Conservation (phyloP, 2,888 invertebrate genomes). For the Ceramica pisi region DNA sequence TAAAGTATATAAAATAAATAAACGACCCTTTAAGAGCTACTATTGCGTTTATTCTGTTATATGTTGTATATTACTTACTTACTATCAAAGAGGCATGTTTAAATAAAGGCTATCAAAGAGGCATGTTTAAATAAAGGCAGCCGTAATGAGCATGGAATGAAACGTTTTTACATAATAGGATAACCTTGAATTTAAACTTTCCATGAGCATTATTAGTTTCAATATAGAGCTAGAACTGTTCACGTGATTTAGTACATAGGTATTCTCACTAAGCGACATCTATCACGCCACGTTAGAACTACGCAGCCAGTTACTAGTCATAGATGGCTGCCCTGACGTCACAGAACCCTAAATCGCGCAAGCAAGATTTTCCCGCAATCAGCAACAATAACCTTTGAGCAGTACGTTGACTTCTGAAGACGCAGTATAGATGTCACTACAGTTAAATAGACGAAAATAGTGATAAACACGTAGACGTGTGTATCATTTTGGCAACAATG, state of each 20-base stretch:
- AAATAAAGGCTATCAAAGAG: too few species aligned
- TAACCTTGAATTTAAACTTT: too few species aligned
- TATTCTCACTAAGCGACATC: slow-evolving; percentile 11
- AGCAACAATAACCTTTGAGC: neutral
- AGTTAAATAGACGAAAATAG: neutral
- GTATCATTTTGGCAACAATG: too few species aligned
- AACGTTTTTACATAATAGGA: neutral
- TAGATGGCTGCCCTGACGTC: too few species aligned
- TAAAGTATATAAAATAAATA: too few species aligned
- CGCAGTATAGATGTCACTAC: slow-evolving; percentile 14
- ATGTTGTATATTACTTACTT: too few species aligned
- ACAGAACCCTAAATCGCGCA: neutral
- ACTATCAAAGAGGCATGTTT: too few species aligned
- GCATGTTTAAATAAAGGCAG: neutral
- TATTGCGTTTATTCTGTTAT: too few species aligned
- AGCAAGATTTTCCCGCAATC: neutral
- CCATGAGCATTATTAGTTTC: neutral
- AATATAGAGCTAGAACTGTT: neutral
- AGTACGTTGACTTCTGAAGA: neutral
- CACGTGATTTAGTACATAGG: neutral
- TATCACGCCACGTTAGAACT: slow-evolving; percentile 2
- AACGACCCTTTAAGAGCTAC: too few species aligned
- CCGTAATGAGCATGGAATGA: neutral
- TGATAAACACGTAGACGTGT: neutral
- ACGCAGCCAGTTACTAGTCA: neutral